Evolutionary conservation across 2,797 vertebrate genomes (phyloP), one percentile per base, ranked within the genome.

Genomic region (Alectoris magna): DNA sequence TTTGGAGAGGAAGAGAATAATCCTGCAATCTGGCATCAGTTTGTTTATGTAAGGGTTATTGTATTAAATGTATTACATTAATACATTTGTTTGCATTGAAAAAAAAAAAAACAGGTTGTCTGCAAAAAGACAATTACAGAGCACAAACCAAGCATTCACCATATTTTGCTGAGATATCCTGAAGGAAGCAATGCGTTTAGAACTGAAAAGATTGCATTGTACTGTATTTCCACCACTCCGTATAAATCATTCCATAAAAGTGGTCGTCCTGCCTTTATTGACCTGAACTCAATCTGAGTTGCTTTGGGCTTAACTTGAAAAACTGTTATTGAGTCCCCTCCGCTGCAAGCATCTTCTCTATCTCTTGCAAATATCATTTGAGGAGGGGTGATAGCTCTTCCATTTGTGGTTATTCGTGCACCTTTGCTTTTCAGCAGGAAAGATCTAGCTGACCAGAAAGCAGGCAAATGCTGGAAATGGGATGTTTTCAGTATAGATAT

Each of bases 91-190:
- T 76, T 94, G 87, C 85, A 90, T 85, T 92, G 71, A 53, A 74
- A 75, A 27, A 53, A 74, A 75, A 27, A 71, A 53, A 94, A 92
- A 38, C 78, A 88, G 79, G 78, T 91, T 17, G 34, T 96, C 96
- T 89, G 95, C 97, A 92, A 96, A 97, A 97, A 96, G 90, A 94
- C 92, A 96, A 95, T 97, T 96, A 94, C 91, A 95, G 90, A 93
- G 94, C 92, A 64, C 91, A 95, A 96, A 94, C 90, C 92, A 83
- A 90, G 86, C 88, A 67, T n/a, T 95, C 79, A 74, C 71, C 87
- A 76, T 80, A 51, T 94, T 76, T 92, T 95, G 93, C 96, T 93
- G 75, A 88, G 79, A 53, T 88, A 84, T 90, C 93, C 95, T 94
- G 74, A 86, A 91, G 88, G 77, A 75, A 85, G 44, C 55, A 85